Evolutionary conservation across 1,140 invertebrate genomes (phyloP), one percentile per base, ranked within the genome.

Genomic region (Stratiolaelaps scimitus): DNA sequence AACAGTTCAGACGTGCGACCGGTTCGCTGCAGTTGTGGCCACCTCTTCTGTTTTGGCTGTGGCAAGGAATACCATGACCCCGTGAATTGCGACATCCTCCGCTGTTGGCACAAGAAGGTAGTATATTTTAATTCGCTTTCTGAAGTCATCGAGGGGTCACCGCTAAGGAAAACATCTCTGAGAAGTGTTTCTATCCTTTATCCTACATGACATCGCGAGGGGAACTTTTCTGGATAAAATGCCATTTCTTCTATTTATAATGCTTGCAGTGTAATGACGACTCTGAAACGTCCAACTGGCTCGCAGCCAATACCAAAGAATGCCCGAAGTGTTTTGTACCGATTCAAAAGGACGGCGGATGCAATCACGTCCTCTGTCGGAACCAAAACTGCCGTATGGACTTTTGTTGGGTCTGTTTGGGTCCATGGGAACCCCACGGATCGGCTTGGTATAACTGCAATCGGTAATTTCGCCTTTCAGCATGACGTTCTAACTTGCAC

Each of bases 361-460:
- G 65, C 65, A 64, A 66, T 66, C 65, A 66, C 19, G 64, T 66
- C 46, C 10, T 40, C 4, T 64, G 64, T 40, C 64, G 64, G 10
- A 64, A 64, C 10, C 23, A 40, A 10, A 48, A 64, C 10, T 64
- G 26, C 23, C 23, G 64, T 13, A 28, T 26, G 23, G 23, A 30
- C 13, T 66, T 66, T 56, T 66, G 65, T 47, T 66, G 65, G 65
- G 64, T 66, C 15, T 66, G 65, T 60, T 7, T 66, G 4, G 65
- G 47, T 10, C 47, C 65, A 7, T 47, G 64, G 30, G 20, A 56
- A 60, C 65, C 65, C 7, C 65, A 66, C 15, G 19, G 19, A 19
- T 66, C 47, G 10, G 34, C 34, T 4, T 53, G 34, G 34, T 40
- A 40, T 10, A 40, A 40, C 34, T 40, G 34, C 34, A 40, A 40